phyloP scores from a whole-genome alignment of 2,113 vertebrate genomes.

The Ivindomyrus marchei region DNA sequence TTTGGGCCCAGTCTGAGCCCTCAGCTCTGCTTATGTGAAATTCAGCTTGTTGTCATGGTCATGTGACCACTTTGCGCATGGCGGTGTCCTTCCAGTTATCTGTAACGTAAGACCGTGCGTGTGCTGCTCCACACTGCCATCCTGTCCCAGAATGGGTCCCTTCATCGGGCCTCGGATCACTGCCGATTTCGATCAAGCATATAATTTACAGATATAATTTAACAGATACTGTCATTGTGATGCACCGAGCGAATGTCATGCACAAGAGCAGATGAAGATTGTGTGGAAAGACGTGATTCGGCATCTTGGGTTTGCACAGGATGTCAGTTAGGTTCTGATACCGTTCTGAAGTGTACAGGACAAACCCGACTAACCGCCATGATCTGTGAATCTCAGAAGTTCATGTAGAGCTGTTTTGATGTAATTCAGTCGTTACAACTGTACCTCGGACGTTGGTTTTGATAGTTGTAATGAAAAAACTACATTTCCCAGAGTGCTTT shows the following conservation, averaged over 20 bases:
- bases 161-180: not conserved
- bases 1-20: not conserved
- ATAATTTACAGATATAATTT: not conserved
- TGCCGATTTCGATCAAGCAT: not conserved
- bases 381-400: not conserved
- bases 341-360: not conserved
- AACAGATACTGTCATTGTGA: not conserved
- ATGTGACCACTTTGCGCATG: not conserved
- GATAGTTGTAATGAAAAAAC: not conserved
- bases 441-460: not conserved
- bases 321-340: not conserved
- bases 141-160: not conserved
- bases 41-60: not conserved
- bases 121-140: not conserved
- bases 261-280: not conserved
- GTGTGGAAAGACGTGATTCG: not conserved
- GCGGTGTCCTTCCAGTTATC: not conserved
- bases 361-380: not conserved
- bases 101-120: not conserved
- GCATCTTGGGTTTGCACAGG: not conserved
- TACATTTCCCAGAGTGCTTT: not conserved
- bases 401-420: not conserved
- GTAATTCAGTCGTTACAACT: not conserved
- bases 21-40: not conserved
- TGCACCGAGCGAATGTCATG: not conserved